These are phyloP conservation scores for Anguilla japonica DNA, from an alignment of 2,113 vertebrate genomes.

Conservation along the genomic window DNA sequence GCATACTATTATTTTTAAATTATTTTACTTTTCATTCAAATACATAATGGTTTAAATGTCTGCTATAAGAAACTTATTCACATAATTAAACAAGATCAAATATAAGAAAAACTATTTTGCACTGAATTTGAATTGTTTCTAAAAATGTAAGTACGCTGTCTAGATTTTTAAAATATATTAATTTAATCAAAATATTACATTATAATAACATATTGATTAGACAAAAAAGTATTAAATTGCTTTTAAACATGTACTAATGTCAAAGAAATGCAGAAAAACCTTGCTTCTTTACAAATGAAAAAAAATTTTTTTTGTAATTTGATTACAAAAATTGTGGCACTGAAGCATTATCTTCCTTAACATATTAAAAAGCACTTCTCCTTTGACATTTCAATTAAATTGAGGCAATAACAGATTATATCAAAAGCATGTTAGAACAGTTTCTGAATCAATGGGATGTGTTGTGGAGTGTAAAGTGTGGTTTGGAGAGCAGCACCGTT, in stretches of 20 bases:
- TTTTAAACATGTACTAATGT: not conserved
- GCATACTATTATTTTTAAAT: not conserved
- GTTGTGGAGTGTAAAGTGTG: not conserved
- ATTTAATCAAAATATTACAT: not conserved
- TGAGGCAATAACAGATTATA: not conserved
- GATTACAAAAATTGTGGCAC: not conserved
- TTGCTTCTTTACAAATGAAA: not conserved
- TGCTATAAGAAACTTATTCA: not conserved
- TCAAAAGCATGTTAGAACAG: constrained; percentile 14
- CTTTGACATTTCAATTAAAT: not conserved
- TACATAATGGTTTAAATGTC: not conserved
- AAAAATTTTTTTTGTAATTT: not conserved
- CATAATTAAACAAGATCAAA: too few species aligned
- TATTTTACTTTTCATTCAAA: not conserved
- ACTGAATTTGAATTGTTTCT: not conserved
- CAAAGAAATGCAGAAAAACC: not conserved
- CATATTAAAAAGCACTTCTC: not conserved
- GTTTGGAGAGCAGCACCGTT: not conserved
- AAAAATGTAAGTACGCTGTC: not conserved
- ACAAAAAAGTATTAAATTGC: not conserved
- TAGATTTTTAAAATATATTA: not conserved
- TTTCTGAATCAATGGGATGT: constrained; percentile 5
- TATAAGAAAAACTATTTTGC: not conserved
- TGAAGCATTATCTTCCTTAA: not conserved
- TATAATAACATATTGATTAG: not conserved